Evolutionary conservation across 2,888 invertebrate species (phyloP).

Genomic region (Metellina segmentata): DNA sequence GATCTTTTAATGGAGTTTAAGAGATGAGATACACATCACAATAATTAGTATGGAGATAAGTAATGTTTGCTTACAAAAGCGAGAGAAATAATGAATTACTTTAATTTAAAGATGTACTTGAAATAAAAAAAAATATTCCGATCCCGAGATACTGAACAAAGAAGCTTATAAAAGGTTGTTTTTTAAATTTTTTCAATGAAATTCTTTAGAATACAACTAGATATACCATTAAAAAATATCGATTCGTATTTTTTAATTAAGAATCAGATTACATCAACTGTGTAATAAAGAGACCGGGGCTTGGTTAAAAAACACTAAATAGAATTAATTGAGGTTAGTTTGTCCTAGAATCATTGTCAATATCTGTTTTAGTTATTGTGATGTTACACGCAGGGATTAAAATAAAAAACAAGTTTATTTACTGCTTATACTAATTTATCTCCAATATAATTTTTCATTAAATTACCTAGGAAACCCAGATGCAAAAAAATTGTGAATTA

Average conservation of each 20-base stretch:
- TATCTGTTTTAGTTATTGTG: slow-evolving; percentile 17
- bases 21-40: too few species aligned
- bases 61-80: too few species aligned
- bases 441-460: not conserved
- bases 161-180: not conserved
- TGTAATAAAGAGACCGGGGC: not conserved
- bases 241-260: not conserved
- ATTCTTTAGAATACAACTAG: too few species aligned
- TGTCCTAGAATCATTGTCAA: slow-evolving; percentile 11
- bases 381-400: slow-evolving; percentile 30
- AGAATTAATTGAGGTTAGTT: slow-evolving; percentile 39
- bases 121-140: not conserved
- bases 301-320: not conserved
- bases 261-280: slow-evolving; percentile 30
- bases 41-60: too few species aligned
- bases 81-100: not conserved
- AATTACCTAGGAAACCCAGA: not conserved
- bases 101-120: not conserved
- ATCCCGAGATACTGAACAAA: not conserved
- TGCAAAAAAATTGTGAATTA: not conserved
- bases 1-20: too few species aligned
- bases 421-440: not conserved
- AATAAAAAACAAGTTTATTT: not conserved
- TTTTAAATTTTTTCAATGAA: not conserved
- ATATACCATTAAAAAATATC: too few species aligned